A percentile compares a stretch with the other conserved stretches of the same genome.
Evolutionary conservation across 2,113 vertebrate genomes (phyloP).

Genomic region (Trematocara zebra): DNA sequence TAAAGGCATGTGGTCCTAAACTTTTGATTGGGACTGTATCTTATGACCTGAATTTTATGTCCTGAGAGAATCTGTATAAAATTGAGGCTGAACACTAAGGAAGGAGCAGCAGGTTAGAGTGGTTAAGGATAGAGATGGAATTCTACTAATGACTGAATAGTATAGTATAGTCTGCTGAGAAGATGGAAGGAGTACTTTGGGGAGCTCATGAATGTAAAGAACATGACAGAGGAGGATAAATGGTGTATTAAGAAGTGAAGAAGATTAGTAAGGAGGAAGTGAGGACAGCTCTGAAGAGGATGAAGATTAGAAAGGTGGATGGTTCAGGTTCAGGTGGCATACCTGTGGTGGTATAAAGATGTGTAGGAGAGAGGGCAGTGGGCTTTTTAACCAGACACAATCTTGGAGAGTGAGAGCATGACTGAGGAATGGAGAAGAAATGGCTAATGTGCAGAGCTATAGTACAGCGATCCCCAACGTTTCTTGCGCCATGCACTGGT

Average conservation of each 20-base stretch:
- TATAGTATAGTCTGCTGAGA: background rate
- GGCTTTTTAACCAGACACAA: background rate
- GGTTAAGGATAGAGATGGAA: background rate
- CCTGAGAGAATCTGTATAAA: background rate
- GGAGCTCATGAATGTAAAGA: background rate
- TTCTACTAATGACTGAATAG: background rate
- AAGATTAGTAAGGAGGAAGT: background rate
- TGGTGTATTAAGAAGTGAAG: background rate
- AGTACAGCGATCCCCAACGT: accelerated
- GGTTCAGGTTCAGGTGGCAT: background rate
- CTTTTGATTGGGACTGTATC: background rate
- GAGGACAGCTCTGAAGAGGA: background rate
- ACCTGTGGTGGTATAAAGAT: background rate
- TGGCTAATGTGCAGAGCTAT: background rate
- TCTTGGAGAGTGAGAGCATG: background rate
- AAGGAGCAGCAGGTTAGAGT: background rate
- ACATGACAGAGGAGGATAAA: background rate
- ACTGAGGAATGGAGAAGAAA: background rate
- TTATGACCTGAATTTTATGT: background rate
- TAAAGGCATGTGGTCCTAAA: background rate
- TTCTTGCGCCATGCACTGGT: background rate
- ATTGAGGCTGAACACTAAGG: background rate
- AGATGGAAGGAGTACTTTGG: background rate
- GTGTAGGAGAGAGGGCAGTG: background rate
- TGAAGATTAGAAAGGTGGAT: background rate